phyloP scores from a whole-genome alignment of 2,113 vertebrate genomes.

The Grammomys surdaster region DNA sequence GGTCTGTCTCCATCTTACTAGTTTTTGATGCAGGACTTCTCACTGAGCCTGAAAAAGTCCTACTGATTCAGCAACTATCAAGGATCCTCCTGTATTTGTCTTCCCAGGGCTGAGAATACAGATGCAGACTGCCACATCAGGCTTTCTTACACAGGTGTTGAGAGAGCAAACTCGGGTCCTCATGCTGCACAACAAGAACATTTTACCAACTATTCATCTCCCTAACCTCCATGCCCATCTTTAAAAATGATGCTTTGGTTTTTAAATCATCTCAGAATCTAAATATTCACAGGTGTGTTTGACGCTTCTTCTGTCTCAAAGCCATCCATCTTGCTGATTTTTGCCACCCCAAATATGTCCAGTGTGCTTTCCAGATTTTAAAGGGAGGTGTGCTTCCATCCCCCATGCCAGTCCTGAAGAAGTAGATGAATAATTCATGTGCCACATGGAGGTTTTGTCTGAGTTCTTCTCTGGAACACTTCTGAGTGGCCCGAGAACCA shows the following conservation, averaged over 20 bases:
- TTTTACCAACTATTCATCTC: neutral
- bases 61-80: neutral
- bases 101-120: neutral
- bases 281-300: neutral
- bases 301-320: neutral
- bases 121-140: neutral
- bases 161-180: neutral
- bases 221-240: neutral
- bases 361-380: conserved; percentile 48
- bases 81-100: neutral
- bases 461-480: conserved; percentile 60
- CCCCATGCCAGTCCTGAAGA: conserved; percentile 3
- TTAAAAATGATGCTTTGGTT: neutral
- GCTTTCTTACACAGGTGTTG: neutral
- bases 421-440: conserved; percentile 79
- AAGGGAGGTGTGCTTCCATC: neutral
- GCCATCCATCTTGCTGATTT: neutral
- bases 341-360: conserved; percentile 37
- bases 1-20: too few species aligned
- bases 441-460: conserved; percentile 74
- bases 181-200: neutral
- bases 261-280: conserved; percentile 23
- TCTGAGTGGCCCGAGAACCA: conserved; percentile 76
- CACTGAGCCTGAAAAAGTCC: neutral
- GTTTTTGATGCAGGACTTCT: neutral